Percentiles rank a stretch among this genome's conserved stretches.
These are phyloP conservation scores for Paedocypris sp. DNA, from an alignment of 2,113 vertebrate species.

Conservation along the genomic window DNA sequence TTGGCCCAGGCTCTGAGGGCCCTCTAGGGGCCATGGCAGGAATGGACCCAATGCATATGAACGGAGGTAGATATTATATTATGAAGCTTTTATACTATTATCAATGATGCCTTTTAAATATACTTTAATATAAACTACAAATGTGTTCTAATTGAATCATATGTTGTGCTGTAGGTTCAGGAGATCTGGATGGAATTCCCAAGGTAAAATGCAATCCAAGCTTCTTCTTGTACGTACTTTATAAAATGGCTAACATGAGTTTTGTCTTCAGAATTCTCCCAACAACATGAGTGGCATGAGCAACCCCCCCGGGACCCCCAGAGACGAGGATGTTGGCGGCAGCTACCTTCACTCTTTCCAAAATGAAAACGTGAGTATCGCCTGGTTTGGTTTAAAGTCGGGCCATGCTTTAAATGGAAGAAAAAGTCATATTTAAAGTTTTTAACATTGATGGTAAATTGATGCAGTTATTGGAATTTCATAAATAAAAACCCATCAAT, in stretches of 20 bases:
- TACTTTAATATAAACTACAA: no score
- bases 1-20: conserved; percentile 93
- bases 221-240: not conserved
- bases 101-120: no score
- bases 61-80: no score
- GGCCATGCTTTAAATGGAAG: no score
- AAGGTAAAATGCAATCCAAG: conserved; percentile 68
- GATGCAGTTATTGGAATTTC: no score
- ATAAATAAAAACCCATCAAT: no score
- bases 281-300: conserved; percentile 99
- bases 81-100: no score
- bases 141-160: not conserved
- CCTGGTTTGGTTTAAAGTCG: no score
- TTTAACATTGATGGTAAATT: no score
- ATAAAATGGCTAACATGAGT: not conserved
- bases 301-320: conserved; percentile 93
- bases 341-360: conserved; percentile 99
- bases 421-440: no score
- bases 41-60: conserved; percentile 99
- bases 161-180: conserved; percentile 69
- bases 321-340: conserved; percentile 92
- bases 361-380: conserved; percentile 87
- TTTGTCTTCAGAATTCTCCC: conserved; percentile 81
- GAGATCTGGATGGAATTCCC: conserved; percentile 97
- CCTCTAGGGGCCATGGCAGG: conserved; percentile 96